These are phyloP conservation scores for Ophion slaviceki DNA, from an alignment of 2,888 invertebrate genomes.

Conservation along the genomic window DNA sequence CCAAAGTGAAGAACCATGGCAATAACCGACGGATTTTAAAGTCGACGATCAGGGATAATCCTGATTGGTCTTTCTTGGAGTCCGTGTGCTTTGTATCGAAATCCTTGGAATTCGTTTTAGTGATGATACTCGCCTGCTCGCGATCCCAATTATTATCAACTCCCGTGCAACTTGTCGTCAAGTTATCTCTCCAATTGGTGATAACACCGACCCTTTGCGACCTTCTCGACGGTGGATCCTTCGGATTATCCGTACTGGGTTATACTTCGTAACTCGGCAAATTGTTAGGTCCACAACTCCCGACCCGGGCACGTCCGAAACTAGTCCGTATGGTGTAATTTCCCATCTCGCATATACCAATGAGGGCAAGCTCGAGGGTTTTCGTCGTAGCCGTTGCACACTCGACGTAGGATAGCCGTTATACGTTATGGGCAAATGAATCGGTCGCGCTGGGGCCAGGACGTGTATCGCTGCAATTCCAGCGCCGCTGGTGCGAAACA, in stretches of 20 bases:
- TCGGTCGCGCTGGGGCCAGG: conserved; percentile 60
- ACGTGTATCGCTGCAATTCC: conserved; percentile 59
- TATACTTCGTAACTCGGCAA: conserved; percentile 54
- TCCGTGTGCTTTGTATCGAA: neutral
- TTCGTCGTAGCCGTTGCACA: conserved; percentile 35
- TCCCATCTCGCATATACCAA: conserved; percentile 40
- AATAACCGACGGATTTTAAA: too few species aligned
- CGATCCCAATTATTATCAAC: conserved; percentile 7
- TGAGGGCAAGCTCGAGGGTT: conserved; percentile 34
- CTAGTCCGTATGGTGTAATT: conserved; percentile 51
- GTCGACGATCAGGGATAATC: too few species aligned
- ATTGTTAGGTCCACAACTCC: conserved; percentile 55
- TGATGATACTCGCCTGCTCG: neutral
- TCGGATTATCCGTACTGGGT: conserved; percentile 24
- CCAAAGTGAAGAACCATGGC: too few species aligned
- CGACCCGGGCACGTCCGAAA: conserved; percentile 53
- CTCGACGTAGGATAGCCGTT: conserved; percentile 38
- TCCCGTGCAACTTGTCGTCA: conserved; percentile 2
- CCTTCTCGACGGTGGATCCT: neutral
- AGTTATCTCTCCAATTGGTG: conserved; percentile 27
- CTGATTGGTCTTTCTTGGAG: too few species aligned
- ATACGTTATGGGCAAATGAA: conserved; percentile 65
- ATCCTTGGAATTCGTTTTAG: neutral
- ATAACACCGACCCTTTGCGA: conserved; percentile 1
- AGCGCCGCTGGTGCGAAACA: conserved; percentile 56